A percentile compares a stretch with the other conserved stretches of the same genome.
phyloP scores from a whole-genome alignment of 2,888 invertebrate genomes.

The Cynaeus angustus region DNA sequence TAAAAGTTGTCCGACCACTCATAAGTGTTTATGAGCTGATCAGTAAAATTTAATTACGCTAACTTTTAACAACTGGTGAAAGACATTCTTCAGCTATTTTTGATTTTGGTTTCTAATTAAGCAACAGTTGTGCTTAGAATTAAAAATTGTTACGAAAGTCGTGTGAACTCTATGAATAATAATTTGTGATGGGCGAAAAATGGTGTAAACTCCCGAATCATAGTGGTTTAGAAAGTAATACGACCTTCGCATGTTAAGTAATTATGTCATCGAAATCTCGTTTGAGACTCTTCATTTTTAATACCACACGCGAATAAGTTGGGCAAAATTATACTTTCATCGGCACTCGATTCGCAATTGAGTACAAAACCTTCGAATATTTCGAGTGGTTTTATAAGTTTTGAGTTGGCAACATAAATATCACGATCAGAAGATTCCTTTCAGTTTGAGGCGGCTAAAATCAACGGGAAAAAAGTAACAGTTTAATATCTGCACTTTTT shows the following conservation, averaged over 20 bases:
- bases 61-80: neutral
- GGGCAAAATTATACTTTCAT: neutral
- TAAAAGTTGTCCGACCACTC: conserved; percentile 7
- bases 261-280: conserved; percentile 41
- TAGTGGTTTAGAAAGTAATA: conserved; percentile 37
- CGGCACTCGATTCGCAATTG: neutral
- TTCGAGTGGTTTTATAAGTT: neutral
- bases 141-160: conserved; percentile 5
- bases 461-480: neutral
- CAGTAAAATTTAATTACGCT: neutral
- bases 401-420: conserved; percentile 1
- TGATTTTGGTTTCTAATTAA: conserved; percentile 2
- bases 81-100: neutral
- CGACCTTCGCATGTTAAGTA: conserved; percentile 38
- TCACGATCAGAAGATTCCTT: neutral
- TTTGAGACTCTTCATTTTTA: conserved; percentile 10
- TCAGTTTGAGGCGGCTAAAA: neutral
- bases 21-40: neutral
- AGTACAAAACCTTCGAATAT: neutral
- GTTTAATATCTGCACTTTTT: neutral
- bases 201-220: conserved; percentile 5
- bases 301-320: conserved; percentile 7
- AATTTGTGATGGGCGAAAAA: conserved; percentile 3
- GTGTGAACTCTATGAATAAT: conserved; percentile 8
- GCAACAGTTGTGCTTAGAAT: neutral